These are phyloP conservation scores for Drosophila nannoptera DNA, from an alignment of 1,140 invertebrate genomes.

Conservation along the genomic window DNA sequence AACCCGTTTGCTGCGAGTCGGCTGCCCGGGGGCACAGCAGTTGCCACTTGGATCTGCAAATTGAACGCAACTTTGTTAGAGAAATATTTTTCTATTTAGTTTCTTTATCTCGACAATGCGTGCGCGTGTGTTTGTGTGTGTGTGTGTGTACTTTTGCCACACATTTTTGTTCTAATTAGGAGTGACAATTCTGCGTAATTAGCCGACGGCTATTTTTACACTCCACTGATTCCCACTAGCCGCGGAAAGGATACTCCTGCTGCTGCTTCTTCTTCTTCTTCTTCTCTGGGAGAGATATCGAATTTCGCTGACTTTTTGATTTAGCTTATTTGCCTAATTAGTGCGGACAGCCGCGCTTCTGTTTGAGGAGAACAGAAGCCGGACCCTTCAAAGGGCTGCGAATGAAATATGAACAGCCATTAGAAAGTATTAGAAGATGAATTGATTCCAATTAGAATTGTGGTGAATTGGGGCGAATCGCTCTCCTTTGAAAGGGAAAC, in stretches of 20 bases:
- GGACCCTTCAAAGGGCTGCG: no score
- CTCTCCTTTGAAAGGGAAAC: no score
- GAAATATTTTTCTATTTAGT: conserved; percentile 42
- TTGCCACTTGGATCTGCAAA: conserved; percentile 38
- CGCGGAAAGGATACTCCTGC: conserved; percentile 3
- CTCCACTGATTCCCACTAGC: conserved; percentile 44
- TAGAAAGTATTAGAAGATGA: no score
- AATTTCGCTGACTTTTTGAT: conserved; percentile 60
- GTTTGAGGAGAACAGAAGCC: conserved; percentile 22
- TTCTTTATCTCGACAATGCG: conserved; percentile 68
- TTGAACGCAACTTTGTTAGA: conserved; percentile 56
- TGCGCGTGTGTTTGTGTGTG: conserved; percentile 1
- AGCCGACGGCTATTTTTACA: conserved; percentile 58
- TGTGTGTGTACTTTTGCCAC: conserved; percentile 18
- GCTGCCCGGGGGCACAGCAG: conserved; percentile 16
- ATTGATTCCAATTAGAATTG: no score
- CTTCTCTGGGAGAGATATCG: conserved; percentile 42
- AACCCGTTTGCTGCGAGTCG: conserved; percentile 46
- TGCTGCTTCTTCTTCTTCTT: not conserved
- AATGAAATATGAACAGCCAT: no score
- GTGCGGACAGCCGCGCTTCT: conserved; percentile 59
- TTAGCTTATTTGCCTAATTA: conserved; percentile 48
- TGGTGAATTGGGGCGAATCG: no score
- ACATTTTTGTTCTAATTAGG: conserved; percentile 73
- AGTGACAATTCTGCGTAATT: conserved; percentile 76